Evolutionary conservation across 2,113 vertebrate species (phyloP).

Genomic region (Neolamprologus cancellatus): DNA sequence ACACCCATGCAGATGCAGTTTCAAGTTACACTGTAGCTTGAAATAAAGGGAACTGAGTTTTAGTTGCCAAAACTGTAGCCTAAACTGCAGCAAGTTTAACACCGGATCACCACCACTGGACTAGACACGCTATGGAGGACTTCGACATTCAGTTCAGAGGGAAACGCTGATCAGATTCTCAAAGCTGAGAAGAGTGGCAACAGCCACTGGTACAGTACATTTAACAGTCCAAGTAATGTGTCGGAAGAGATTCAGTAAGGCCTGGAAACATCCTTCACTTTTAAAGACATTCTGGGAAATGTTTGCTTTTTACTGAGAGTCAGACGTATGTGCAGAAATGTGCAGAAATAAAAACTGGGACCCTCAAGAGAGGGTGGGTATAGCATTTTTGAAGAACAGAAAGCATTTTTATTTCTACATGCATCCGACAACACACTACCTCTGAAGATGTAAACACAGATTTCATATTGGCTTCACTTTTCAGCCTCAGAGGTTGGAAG

Average conservation of each 20-base stretch:
- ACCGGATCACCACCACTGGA: not conserved
- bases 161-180: not conserved
- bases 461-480: not conserved
- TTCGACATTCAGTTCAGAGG: not conserved
- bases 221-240: constrained; percentile 30
- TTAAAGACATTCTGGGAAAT: not conserved
- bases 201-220: not conserved
- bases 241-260: constrained; percentile 51
- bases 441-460: not conserved
- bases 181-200: not conserved
- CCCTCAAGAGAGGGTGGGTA: not conserved
- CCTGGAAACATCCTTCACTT: constrained; percentile 21
- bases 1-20: not conserved
- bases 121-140: not conserved
- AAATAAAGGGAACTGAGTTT: not conserved
- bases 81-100: not conserved
- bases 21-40: not conserved
- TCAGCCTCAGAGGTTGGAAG: not conserved
- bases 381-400: not conserved
- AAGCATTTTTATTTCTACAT: not conserved
- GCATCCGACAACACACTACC: not conserved
- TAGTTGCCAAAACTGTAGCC: not conserved
- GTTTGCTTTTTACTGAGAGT: not conserved
- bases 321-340: not conserved
- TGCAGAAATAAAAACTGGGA: not conserved